Conservation (phyloP, 2,888 invertebrate genomes). For the Eristalis pertinax region DNA sequence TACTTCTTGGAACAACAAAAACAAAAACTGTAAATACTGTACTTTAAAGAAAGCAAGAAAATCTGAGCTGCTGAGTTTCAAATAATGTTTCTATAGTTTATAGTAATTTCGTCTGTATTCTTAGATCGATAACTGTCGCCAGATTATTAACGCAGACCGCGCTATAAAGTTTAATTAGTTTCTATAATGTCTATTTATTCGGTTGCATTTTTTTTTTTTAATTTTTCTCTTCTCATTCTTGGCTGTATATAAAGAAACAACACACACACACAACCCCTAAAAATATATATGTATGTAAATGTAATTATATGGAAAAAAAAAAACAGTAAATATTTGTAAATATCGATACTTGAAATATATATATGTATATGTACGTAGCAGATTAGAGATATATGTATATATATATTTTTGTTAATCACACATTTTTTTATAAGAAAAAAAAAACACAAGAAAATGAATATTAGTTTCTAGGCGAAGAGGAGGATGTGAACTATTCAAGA, state of each 20-base stretch:
- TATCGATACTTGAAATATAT: constrained; percentile 32
- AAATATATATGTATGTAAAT: constrained; percentile 4
- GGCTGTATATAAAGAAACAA: background rate
- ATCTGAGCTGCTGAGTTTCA: constrained; percentile 25
- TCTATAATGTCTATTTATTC: constrained; percentile 45
- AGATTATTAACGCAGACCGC: constrained; percentile 15
- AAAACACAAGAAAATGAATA: constrained; percentile 3
- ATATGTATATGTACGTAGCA: constrained; percentile 29
- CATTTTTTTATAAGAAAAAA: constrained; percentile 44
- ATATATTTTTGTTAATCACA: constrained; percentile 56
- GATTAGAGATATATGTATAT: constrained; percentile 19
- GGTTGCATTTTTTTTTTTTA: constrained; percentile 50
- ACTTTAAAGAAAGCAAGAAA: constrained; percentile 19
- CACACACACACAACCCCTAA: constrained; percentile 11
- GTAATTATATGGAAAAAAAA: constrained; percentile 21
- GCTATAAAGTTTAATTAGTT: constrained; percentile 53
- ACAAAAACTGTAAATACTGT: constrained; percentile 40
- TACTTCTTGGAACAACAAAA: background rate
- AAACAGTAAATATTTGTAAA: constrained; percentile 46
- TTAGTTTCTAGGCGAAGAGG: background rate
- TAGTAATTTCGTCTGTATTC: constrained; percentile 28
- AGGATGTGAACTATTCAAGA: constrained; percentile 10
- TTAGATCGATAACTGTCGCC: background rate
- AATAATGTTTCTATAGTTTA: constrained; percentile 49
- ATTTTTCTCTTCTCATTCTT: constrained; percentile 15